phyloP scores from a whole-genome alignment of 2,888 invertebrate species.

The Euplagia quadripunctaria region DNA sequence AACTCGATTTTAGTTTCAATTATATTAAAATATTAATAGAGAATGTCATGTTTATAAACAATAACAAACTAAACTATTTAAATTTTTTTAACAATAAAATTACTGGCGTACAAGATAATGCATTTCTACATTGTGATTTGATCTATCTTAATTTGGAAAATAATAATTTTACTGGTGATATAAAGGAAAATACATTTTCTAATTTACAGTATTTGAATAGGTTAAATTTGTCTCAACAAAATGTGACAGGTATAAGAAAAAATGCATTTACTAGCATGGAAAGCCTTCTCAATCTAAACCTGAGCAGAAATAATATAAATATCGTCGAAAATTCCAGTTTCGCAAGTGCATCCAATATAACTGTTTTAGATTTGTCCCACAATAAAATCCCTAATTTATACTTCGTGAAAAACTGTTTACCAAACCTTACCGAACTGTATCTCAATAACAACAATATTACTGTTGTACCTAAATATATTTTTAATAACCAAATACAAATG shows the following conservation, averaged over 20 bases:
- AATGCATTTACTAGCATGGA: conserved; percentile 64
- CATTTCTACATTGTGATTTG: conserved; percentile 63
- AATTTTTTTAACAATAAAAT: conserved; percentile 70
- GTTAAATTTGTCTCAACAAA: conserved; percentile 67
- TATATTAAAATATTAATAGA: conserved; percentile 64
- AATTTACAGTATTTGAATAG: conserved; percentile 62
- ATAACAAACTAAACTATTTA: conserved; percentile 62
- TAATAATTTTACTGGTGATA: conserved; percentile 66
- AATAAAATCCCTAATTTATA: conserved; percentile 64
- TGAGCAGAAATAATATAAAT: conserved; percentile 68
- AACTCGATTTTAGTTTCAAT: conserved; percentile 72
- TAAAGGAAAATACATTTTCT: conserved; percentile 64
- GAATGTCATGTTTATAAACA: conserved; percentile 67
- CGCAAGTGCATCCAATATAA: conserved; percentile 50
- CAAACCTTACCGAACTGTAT: conserved; percentile 66
- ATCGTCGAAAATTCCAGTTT: conserved; percentile 65
- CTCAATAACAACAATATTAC: conserved; percentile 68
- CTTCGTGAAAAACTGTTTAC: conserved; percentile 63
- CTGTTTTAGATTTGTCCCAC: conserved; percentile 69
- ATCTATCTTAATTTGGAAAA: conserved; percentile 65
- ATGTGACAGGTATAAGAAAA: conserved; percentile 59
- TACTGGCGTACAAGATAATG: conserved; percentile 61
- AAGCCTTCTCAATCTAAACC: conserved; percentile 62
- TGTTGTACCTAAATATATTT: conserved; percentile 55
- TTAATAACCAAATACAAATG: conserved; percentile 63